Conservation (phyloP, 2,113 vertebrate species). For the Coreoperca whiteheadi region DNA sequence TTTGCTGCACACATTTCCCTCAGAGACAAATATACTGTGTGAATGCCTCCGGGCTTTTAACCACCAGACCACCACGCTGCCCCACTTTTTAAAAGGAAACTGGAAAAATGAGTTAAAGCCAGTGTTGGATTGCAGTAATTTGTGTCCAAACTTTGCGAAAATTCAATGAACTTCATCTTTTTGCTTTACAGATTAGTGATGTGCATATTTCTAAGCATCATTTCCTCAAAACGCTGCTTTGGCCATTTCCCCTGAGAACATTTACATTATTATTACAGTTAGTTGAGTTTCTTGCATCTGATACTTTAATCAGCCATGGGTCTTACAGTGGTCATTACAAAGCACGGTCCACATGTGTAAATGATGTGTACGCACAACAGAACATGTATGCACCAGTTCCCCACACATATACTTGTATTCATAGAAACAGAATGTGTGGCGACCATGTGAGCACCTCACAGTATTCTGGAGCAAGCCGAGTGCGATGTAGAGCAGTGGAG, state of each 20-base stretch:
- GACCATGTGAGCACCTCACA: too few species aligned
- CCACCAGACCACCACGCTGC: neutral
- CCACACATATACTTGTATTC: neutral
- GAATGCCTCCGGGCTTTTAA: constrained; percentile 4
- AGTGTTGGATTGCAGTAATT: neutral
- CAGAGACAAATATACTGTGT: neutral
- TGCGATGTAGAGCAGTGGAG: too few species aligned
- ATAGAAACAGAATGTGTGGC: neutral
- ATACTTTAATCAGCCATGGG: neutral
- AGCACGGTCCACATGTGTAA: neutral
- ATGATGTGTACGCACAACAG: neutral
- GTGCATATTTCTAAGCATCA: neutral
- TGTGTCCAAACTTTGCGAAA: neutral
- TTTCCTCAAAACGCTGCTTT: neutral
- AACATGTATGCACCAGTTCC: too few species aligned
- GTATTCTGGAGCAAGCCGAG: too few species aligned
- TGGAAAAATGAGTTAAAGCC: neutral
- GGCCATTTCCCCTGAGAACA: neutral
- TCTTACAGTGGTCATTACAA: neutral
- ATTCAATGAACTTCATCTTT: neutral
- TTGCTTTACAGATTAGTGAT: neutral
- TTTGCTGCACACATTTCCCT: neutral
- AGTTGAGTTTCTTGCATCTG: neutral
- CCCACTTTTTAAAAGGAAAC: neutral
- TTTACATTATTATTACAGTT: too few species aligned